Conservation (phyloP, 1,140 invertebrate genomes). For the Orussus abietinus region DNA sequence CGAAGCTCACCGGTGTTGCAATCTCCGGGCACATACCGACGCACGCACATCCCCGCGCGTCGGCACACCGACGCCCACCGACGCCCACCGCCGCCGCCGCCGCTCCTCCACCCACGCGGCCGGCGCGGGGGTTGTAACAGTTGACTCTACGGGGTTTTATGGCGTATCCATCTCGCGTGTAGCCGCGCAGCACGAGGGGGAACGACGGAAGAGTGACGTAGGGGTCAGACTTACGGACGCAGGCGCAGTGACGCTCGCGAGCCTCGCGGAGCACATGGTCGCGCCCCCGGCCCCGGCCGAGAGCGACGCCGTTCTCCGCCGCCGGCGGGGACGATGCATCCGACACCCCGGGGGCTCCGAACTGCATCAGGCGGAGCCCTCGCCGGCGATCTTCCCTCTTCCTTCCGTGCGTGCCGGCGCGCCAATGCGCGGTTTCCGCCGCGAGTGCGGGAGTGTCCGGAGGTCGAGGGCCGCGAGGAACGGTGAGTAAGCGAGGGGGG, state of each 20-base stretch:
- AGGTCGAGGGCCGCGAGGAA: too few species aligned
- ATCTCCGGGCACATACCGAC: background rate
- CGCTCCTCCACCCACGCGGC: conserved; percentile 27
- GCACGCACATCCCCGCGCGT: too few species aligned
- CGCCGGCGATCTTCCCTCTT: too few species aligned
- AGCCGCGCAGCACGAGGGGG: conserved; percentile 16
- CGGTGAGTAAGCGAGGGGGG: too few species aligned
- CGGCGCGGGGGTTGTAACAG: conserved; percentile 30
- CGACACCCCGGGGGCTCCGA: too few species aligned
- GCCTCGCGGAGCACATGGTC: conserved; percentile 46
- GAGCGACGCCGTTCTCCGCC: background rate
- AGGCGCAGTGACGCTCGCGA: conserved; percentile 47
- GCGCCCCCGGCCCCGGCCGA: conserved; percentile 1
- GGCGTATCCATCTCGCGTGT: conserved; percentile 32
- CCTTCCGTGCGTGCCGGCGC: too few species aligned
- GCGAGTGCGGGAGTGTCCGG: too few species aligned
- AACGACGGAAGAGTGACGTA: conserved; percentile 32
- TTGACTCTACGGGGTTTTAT: conserved; percentile 31
- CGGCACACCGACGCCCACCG: conserved; percentile 12
- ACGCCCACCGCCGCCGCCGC: conserved; percentile 27
- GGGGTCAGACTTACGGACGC: conserved; percentile 43
- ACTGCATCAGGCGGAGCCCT: too few species aligned
- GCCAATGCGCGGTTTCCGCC: too few species aligned
- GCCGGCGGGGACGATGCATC: too few species aligned
- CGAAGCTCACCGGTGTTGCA: background rate